Conservation (phyloP, 1,140 invertebrate species). For the Acromyrmex heyeri region DNA sequence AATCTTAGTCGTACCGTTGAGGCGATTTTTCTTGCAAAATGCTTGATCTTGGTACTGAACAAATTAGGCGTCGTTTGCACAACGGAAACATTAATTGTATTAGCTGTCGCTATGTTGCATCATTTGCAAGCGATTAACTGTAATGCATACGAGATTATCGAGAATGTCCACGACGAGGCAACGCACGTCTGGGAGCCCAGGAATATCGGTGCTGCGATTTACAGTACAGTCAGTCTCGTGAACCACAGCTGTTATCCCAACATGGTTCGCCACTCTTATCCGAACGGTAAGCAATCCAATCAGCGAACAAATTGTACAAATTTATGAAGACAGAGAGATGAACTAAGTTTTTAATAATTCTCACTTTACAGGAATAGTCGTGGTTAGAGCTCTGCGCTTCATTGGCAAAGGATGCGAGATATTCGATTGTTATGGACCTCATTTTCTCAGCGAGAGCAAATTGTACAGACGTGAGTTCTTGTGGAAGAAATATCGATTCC, state of each 20-base stretch:
- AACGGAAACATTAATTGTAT: conserved; percentile 70
- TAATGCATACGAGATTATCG: conserved; percentile 90
- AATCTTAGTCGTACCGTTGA: conserved; percentile 86
- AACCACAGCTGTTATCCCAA: conserved; percentile 89
- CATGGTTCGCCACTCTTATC: conserved; percentile 87
- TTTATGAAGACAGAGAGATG: background rate
- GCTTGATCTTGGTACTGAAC: conserved; percentile 84
- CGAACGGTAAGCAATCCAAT: conserved; percentile 74
- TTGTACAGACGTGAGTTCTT: conserved; percentile 84
- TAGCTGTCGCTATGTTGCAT: conserved; percentile 86
- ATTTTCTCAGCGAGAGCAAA: conserved; percentile 85
- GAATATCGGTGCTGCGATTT: conserved; percentile 88
- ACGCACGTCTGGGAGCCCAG: conserved; percentile 81
- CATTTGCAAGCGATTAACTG: conserved; percentile 89
- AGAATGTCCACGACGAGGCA: conserved; percentile 83
- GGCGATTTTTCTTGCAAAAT: conserved; percentile 88
- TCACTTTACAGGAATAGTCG: conserved; percentile 81
- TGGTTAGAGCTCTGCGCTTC: conserved; percentile 86
- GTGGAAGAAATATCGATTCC: conserved; percentile 88
- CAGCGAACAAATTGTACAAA: background rate
- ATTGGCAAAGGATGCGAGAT: conserved; percentile 87
- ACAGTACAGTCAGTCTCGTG: conserved; percentile 88
- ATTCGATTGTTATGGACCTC: conserved; percentile 89
- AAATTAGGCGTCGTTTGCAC: conserved; percentile 65
- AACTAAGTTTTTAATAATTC: background rate